Percentiles rank a stretch among this genome's conserved stretches.
Evolutionary conservation across 2,888 invertebrate species (phyloP).

Genomic region (Trilocha varians): DNA sequence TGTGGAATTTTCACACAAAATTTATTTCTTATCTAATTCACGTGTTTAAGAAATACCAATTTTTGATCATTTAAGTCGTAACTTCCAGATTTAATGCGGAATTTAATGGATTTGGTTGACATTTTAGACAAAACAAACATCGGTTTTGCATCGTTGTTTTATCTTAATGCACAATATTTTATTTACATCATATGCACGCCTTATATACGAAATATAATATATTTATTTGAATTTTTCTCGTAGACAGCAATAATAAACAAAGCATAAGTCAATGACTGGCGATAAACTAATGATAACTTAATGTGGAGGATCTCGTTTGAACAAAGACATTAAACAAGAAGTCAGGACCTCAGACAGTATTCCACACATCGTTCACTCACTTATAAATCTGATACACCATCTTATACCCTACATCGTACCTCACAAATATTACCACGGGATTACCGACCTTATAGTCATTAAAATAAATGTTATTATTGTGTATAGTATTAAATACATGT

Average conservation of each 20-base stretch:
- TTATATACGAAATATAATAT: no score
- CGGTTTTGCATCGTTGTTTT: no score
- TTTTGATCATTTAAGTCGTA: no score
- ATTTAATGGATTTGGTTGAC: no score
- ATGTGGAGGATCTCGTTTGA: slow-evolving; percentile 37
- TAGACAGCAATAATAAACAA: no score
- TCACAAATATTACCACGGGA: slow-evolving; percentile 8
- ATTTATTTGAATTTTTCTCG: no score
- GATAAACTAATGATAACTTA: slow-evolving; percentile 26
- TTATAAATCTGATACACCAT: slow-evolving; percentile 45
- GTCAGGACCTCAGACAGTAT: slow-evolving; percentile 58
- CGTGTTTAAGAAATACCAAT: no score
- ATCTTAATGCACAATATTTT: background rate
- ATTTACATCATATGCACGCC: no score
- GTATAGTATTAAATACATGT: slow-evolving; percentile 9
- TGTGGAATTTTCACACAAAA: no score
- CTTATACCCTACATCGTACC: slow-evolving; percentile 14
- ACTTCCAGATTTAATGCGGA: no score
- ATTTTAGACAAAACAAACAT: no score
- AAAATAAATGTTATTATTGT: slow-evolving; percentile 12
- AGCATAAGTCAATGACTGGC: slow-evolving; percentile 3
- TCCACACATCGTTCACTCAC: slow-evolving; percentile 50
- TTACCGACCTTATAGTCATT: slow-evolving; percentile 13
- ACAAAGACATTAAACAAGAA: slow-evolving; percentile 62
- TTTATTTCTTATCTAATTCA: no score